Conservation (phyloP, 2,888 invertebrate species). For the Trimorus sp. region DNA sequence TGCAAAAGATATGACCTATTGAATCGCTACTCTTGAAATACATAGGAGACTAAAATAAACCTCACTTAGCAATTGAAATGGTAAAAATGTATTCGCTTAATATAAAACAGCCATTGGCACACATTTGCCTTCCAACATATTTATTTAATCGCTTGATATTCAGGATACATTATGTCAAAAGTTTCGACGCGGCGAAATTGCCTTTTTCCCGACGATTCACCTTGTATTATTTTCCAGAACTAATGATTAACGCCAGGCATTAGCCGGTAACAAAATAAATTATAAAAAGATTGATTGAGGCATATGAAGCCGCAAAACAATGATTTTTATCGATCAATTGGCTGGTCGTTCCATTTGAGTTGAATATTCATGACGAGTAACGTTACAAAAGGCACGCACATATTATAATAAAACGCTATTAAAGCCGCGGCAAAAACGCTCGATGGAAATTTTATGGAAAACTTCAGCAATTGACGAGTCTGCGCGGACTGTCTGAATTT, state of each 20-base stretch:
- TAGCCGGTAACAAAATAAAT: conserved; percentile 51
- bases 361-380: conserved; percentile 31
- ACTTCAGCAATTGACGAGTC: no score
- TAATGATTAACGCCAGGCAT: conserved; percentile 32
- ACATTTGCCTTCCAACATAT: conserved; percentile 8
- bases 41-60: conserved; percentile 14
- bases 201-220: conserved; percentile 34
- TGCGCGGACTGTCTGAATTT: no score
- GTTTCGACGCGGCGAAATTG: conserved; percentile 30
- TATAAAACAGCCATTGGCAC: conserved; percentile 34
- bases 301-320: conserved; percentile 32
- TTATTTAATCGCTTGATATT: conserved; percentile 42
- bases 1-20: not conserved
- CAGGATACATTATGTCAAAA: conserved; percentile 43
- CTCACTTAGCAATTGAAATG: conserved; percentile 24
- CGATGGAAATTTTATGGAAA: no score
- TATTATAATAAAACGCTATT: not conserved
- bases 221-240: conserved; percentile 55
- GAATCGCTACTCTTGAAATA: not conserved
- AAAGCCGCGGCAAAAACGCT: no score
- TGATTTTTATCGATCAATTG: conserved; percentile 41
- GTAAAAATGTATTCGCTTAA: conserved; percentile 21
- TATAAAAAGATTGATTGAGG: conserved; percentile 39
- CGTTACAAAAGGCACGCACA: conserved; percentile 12
- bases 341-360: conserved; percentile 1